Evolutionary conservation across 2,113 vertebrate species (phyloP), one percentile per base, ranked within the genome.

Genomic region (Protomyctophum bolini): DNA sequence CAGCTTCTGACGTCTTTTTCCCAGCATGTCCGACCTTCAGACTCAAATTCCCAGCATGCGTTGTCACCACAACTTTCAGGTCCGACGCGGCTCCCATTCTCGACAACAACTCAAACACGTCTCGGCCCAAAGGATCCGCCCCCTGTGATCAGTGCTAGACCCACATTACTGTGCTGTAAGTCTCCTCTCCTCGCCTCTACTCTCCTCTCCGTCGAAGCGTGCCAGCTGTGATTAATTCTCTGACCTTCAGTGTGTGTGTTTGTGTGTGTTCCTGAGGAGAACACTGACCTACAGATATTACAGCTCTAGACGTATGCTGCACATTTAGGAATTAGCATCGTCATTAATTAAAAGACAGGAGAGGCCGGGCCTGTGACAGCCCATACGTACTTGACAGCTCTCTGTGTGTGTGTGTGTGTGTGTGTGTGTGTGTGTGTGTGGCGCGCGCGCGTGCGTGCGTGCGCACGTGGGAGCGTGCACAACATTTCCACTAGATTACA

Each of bases 401-500:
- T 63, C 48, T 55, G 80, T 73, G 60, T 46, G 58, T 9, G 0
- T 67, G 46, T 21, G 21, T 2, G 21, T 21, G 21, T 21, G 21
- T 21, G 21, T 21, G 21, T 2, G 21, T 21, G 21, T 21, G 21
- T 21, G 21, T 21, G 21, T 2, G 21, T 21, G n/a, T n/a, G n/a
- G 21, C 2, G 21, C 2, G 21, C 2, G 21, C 21, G 2, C 21
- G 21, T 21, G 21, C 21, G 21, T 21, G 21, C 2, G 21, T 21
- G 21, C 2, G 21, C 21, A 21, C 21, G 21, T 21, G 21, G 21
- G 21, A 21, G 21, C 21, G 62, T 21, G 57, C 65, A 61, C 69
- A 63, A 69, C 47, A 10, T 71, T 72, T 80, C 63, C 58, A 6
- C 70, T 84, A 76, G 33, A 81, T 82, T 84, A 80, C 65, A 81